Percentiles rank a stretch among this genome's conserved stretches.
These are phyloP conservation scores for Apodemus sylvaticus DNA, from an alignment of 2,113 vertebrate species.

Conservation along the genomic window DNA sequence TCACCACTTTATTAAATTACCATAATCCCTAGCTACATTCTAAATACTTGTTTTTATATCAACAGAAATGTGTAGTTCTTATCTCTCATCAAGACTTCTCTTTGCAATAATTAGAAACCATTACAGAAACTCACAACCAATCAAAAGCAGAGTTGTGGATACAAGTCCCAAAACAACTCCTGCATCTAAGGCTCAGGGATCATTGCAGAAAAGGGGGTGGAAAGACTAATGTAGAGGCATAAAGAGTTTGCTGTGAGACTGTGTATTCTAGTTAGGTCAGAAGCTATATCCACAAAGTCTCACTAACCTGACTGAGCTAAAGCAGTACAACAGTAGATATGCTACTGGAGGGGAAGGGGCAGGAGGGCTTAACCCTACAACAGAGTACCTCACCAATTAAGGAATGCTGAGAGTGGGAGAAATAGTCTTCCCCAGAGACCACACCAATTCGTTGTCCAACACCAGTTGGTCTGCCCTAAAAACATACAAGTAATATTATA, in stretches of 20 bases:
- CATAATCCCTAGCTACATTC: not conserved
- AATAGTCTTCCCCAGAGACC: not conserved
- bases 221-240: not conserved
- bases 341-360: not conserved
- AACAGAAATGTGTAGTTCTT: not conserved
- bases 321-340: not conserved
- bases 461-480: not conserved
- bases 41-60: not conserved
- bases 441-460: not conserved
- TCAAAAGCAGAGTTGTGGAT: not conserved
- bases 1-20: not conserved
- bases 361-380: not conserved
- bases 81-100: not conserved
- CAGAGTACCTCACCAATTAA: not conserved
- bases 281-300: not conserved
- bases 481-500: not conserved
- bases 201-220: not conserved
- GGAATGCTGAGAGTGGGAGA: not conserved
- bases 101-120: too few relatives aligned
- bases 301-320: not conserved
- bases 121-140: not conserved
- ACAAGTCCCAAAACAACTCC: not conserved
- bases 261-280: not conserved
- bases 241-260: not conserved
- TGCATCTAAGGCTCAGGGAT: not conserved